phyloP scores from a whole-genome alignment of 2,888 invertebrate species.

The Lydus trimaculatus region DNA sequence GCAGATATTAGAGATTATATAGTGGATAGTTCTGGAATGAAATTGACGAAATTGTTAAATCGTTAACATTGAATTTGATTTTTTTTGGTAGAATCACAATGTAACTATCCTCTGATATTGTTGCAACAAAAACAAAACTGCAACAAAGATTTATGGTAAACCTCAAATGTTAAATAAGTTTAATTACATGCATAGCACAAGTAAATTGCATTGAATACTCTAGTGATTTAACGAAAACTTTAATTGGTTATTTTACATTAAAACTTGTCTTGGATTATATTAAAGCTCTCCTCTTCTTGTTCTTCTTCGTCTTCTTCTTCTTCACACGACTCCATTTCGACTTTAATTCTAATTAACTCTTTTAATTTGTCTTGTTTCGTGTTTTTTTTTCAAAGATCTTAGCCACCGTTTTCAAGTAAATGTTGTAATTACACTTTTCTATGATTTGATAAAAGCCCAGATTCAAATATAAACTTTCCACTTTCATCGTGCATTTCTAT shows the following conservation, averaged over 20 bases:
- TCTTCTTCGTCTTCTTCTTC: too few species aligned
- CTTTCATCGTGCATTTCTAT: background rate
- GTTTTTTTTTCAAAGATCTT: background rate
- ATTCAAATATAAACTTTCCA: background rate
- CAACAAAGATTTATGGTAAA: background rate
- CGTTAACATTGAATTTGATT: too few species aligned
- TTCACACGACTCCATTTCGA: background rate
- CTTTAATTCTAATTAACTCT: conserved; percentile 2
- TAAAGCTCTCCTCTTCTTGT: background rate
- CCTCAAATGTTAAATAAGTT: background rate
- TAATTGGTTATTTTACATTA: conserved; percentile 7
- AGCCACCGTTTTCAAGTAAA: background rate
- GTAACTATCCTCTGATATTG: too few species aligned
- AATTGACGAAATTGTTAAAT: background rate
- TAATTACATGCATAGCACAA: conserved; percentile 3
- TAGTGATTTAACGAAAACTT: conserved; percentile 7
- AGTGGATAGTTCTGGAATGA: background rate
- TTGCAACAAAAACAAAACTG: background rate
- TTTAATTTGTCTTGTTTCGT: background rate
- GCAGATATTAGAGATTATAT: background rate
- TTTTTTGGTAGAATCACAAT: too few species aligned
- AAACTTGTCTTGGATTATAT: conserved; percentile 5
- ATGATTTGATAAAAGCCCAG: background rate
- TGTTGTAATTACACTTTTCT: background rate
- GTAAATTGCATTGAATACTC: conserved; percentile 4